Percentiles rank a stretch among this genome's conserved stretches.
Evolutionary conservation across 2,113 vertebrate genomes (phyloP).

Genomic region (Odontophorus gujanensis): DNA sequence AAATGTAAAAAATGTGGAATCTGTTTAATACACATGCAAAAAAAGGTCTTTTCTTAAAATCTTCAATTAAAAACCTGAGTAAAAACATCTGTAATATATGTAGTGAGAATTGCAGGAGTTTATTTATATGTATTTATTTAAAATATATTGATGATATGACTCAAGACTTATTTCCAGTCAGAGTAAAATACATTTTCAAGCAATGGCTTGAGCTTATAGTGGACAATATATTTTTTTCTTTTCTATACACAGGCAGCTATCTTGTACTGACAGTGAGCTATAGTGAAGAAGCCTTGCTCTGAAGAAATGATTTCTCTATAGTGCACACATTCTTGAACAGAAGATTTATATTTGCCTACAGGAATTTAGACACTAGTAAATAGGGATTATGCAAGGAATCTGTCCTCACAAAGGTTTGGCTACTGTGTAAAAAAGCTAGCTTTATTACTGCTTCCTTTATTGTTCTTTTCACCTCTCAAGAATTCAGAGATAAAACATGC

Average conservation of each 20-base stretch:
- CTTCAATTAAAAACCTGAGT: not conserved
- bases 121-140: slow-evolving; percentile 20
- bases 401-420: slow-evolving; percentile 49
- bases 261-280: not conserved
- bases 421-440: slow-evolving; percentile 10
- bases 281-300: slow-evolving; percentile 11
- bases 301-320: slow-evolving; percentile 35
- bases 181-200: not conserved
- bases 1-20: not conserved
- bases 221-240: slow-evolving; percentile 35
- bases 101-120: not conserved
- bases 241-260: not conserved
- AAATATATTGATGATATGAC: not conserved
- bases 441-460: slow-evolving; percentile 28
- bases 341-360: slow-evolving; percentile 65
- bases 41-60: not conserved
- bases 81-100: not conserved
- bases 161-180: not conserved
- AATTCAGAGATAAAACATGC: not conserved
- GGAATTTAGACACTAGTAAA: slow-evolving; percentile 52
- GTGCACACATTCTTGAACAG: slow-evolving; percentile 46
- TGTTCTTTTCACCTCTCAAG: slow-evolving; percentile 21
- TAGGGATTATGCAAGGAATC: slow-evolving; percentile 25
- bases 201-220: not conserved
- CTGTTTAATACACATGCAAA: not conserved